Evolutionary conservation across 1,140 invertebrate species (phyloP).

Genomic region (Calycopis cecrops): DNA sequence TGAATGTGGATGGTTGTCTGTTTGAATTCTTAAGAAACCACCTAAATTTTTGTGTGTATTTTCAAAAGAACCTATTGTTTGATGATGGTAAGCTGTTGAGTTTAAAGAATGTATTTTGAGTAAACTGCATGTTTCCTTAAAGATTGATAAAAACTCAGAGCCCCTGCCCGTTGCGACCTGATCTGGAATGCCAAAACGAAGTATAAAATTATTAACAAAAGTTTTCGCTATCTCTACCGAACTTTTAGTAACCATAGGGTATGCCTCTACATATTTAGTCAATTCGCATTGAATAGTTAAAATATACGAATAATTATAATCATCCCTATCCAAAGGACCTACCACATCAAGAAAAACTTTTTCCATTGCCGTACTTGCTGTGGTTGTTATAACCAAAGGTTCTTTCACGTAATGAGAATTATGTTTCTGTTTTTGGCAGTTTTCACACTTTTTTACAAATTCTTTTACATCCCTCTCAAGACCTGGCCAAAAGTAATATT

Average conservation of each 20-base stretch:
- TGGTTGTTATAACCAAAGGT: slow-evolving; percentile 27
- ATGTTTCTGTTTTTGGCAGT: slow-evolving; percentile 27
- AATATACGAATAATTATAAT: slow-evolving; percentile 25
- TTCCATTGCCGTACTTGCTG: slow-evolving; percentile 19
- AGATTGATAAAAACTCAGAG: slow-evolving; percentile 20
- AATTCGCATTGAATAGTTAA: slow-evolving; percentile 31
- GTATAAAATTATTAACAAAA: slow-evolving; percentile 32
- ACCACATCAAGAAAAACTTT: slow-evolving; percentile 29
- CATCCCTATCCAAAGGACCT: slow-evolving; percentile 23
- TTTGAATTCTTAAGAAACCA: slow-evolving; percentile 20
- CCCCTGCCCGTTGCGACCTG: slow-evolving; percentile 16
- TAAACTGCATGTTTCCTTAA: slow-evolving; percentile 25
- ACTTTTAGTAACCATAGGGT: slow-evolving; percentile 24
- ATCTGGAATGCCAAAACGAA: slow-evolving; percentile 9
- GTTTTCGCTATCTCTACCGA: slow-evolving; percentile 19
- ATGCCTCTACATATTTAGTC: slow-evolving; percentile 28
- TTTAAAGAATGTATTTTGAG: slow-evolving; percentile 17
- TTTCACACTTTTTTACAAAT: slow-evolving; percentile 22
- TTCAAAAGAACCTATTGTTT: slow-evolving; percentile 24
- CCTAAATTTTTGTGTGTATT: slow-evolving; percentile 24
- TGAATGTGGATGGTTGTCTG: slow-evolving; percentile 11
- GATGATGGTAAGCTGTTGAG: slow-evolving; percentile 25
- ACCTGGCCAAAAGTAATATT: slow-evolving; percentile 24
- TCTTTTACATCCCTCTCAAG: slow-evolving; percentile 22
- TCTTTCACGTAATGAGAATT: slow-evolving; percentile 16